Conservation (phyloP, 2,888 invertebrate species). For the Lepidochitona cinerea region DNA sequence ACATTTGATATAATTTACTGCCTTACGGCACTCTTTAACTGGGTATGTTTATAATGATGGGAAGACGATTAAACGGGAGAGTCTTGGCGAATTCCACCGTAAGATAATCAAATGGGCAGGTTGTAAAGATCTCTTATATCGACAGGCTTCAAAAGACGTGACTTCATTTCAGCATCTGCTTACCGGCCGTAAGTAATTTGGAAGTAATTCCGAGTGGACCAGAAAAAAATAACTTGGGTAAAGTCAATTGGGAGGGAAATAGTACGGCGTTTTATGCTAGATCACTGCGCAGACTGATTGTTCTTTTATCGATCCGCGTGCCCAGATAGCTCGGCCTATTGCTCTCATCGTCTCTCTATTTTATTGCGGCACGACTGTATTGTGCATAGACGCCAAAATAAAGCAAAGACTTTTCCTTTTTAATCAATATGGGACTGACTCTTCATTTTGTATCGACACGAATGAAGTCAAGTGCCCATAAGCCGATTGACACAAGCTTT, state of each 20-base stretch:
- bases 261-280: neutral
- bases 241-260: constrained; percentile 4
- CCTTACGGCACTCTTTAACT: no score
- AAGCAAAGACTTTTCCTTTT: constrained; percentile 6
- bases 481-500: no score
- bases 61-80: no score
- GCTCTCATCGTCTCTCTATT: neutral
- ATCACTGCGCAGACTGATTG: constrained; percentile 6
- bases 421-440: neutral
- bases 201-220: neutral
- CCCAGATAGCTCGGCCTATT: neutral
- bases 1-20: no score
- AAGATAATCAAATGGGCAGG: no score
- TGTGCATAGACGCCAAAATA: constrained; percentile 3
- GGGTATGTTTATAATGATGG: no score
- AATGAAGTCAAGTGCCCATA: no score
- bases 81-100: no score
- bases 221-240: neutral
- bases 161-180: no score
- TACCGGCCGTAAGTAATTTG: neutral
- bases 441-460: constrained; percentile 1
- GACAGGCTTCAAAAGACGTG: no score
- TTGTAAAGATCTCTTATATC: no score
- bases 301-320: neutral
- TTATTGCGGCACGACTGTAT: neutral